Percentiles rank a stretch among this genome's conserved stretches.
Conservation (phyloP, 2,113 vertebrate species). For the Platycercus adscitus region DNA sequence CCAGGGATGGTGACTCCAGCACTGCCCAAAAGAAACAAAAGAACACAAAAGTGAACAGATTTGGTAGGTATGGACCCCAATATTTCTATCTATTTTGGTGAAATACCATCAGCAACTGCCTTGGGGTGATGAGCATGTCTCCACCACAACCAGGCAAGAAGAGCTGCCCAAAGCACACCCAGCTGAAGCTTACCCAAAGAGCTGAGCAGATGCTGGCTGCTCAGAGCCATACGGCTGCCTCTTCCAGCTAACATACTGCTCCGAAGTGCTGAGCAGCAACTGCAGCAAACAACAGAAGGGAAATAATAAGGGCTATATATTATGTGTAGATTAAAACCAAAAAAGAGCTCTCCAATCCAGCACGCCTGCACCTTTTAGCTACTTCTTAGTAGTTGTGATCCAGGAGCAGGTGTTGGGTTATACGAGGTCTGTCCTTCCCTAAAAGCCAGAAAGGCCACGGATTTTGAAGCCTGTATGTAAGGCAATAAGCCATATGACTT, state of each 20-base stretch:
- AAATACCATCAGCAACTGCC: not conserved
- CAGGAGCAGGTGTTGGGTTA: not conserved
- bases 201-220: slow-evolving; percentile 47
- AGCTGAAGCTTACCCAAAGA: not conserved
- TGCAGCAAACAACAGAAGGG: slow-evolving; percentile 50
- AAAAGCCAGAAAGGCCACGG: not conserved
- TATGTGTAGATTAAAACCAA: not conserved
- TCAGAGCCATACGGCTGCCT: slow-evolving; percentile 37
- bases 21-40: not conserved
- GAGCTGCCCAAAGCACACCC: not conserved
- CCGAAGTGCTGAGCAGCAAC: slow-evolving; percentile 29
- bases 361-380: not conserved
- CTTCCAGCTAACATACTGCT: not conserved
- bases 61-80: not conserved
- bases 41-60: not conserved
- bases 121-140: not conserved
- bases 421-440: not conserved
- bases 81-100: not conserved
- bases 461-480: not conserved
- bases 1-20: not conserved
- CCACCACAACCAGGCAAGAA: not conserved
- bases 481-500: not conserved
- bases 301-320: slow-evolving; percentile 33
- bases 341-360: not conserved
- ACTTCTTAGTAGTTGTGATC: not conserved